Evolutionary conservation across 2,888 invertebrate species (phyloP), one percentile per base, ranked within the genome.

Genomic region (Phymatocera aterrima): DNA sequence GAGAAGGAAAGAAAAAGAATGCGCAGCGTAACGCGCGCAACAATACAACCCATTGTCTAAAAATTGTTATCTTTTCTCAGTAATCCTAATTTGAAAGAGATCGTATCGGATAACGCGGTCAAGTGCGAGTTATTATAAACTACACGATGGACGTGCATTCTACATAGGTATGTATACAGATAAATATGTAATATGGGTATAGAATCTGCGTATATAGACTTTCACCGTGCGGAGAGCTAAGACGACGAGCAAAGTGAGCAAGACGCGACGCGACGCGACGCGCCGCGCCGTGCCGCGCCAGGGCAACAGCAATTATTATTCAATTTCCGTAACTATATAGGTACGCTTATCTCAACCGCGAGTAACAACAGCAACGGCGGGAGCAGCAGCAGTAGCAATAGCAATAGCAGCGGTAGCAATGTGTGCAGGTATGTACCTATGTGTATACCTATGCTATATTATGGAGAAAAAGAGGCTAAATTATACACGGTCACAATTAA

Each of bases 301-400:
- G 79, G 78, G 70, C 75, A 81, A 82, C 79, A 83, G 86, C 88
- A 88, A 88, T 89, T 88, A 87, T 88, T 87, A 87, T 88, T 88
- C 88, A 87, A 88, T 88, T 89, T 89, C 87, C 88, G 86, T 86
- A 86, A 86, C 85, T 51, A 31, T 51, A 72, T 31, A 51, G 28
- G 72, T 51, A 51, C 34, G 51, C 34, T 51, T 72, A 88, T 37
- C 64, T 64, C 88, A 87, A 89, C 82, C 84, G 83, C 81, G 82
- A 78, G 80, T 78, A 72, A 72, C 24, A 77, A 28, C 15, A 28
- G n/a, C 64, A 77, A n/a, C 57, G 40, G 48, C 46, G 37, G n/a
- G 70, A 28, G 60, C 31, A 78, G n/a, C 21, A 31, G 48, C 15
- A 15, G 12, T 64, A 21, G 54, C 5, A 15, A 10, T 64, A 21